Conservation (phyloP, 1,140 invertebrate genomes). For the Hyposmocoma kahamanoa region DNA sequence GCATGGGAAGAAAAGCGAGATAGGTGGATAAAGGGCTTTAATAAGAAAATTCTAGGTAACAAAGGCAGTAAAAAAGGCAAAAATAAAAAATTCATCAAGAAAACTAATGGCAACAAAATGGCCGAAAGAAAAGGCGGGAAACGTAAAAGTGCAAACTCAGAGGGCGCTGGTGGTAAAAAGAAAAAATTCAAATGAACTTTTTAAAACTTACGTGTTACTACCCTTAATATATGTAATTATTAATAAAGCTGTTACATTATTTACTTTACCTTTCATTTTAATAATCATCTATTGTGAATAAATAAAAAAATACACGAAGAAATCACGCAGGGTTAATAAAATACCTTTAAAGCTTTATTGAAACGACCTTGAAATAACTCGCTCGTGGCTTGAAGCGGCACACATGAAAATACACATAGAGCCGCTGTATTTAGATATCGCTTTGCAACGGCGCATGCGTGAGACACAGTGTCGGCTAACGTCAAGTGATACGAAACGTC, state of each 20-base stretch:
- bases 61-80: slow-evolving; percentile 27
- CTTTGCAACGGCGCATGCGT: background rate
- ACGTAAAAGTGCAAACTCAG: slow-evolving; percentile 32
- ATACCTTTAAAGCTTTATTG: slow-evolving; percentile 3
- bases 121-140: slow-evolving; percentile 42
- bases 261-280: too few species aligned
- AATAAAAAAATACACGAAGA: too few species aligned
- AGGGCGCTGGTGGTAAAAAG: slow-evolving; percentile 35
- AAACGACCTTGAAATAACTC: background rate
- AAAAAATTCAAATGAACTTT: slow-evolving; percentile 34
- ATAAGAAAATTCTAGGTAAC: slow-evolving; percentile 53
- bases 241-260: too few species aligned
- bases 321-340: too few species aligned
- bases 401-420: slow-evolving; percentile 1
- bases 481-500: background rate
- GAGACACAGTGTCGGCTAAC: background rate
- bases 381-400: background rate
- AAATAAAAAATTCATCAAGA: slow-evolving; percentile 25
- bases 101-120: slow-evolving; percentile 23
- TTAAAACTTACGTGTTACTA: too few species aligned
- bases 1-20: slow-evolving; percentile 79
- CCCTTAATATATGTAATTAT: too few species aligned
- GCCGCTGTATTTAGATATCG: too few species aligned
- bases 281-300: too few species aligned
- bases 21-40: slow-evolving; percentile 65